Base-by-base conservation (phyloP, 2,113 vertebrate genomes). In the Podarcis muralis region DNA sequence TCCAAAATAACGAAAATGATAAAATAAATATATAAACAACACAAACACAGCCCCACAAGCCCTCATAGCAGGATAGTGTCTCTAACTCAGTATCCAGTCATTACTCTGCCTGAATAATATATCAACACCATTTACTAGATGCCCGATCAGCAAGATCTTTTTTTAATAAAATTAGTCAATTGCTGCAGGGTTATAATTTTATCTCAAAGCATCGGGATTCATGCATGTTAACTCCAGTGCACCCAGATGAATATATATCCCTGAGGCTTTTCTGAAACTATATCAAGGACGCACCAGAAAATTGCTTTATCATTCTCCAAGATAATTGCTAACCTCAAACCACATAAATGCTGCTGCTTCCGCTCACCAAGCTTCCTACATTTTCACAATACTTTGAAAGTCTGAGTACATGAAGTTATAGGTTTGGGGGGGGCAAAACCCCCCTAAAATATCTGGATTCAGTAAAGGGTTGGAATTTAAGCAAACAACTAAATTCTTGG, bases 221-320 rank as follows among this genome's bases (percentile, higher is more conserved):
- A 78, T 87, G 89, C 66, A 37, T 62, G 48, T 83, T 57, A 81
- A 20, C 48, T 87, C 16, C 27, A 87, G 72, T 65, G 78, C 32
- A 90, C 75, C 40, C 59, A 75, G 74, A 78, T 30, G 82, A 84
- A 48, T 59, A 40, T 69, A 79, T 79, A 69, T 69, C 57, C 76
- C 75, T 40, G n/a, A 71, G 48, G 75, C 35, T 65, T 79, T 90
- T 78, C 37, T 90, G 48, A 83, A 78, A 78, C 18, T 27, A 59
- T 77, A 87, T 59, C 43, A 66, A 82, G 74, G 32, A 75, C 65
- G 59, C 59, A 71, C 25, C 74, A 90, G 80, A 71, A 87, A 87
- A 72, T 82, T 89, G 69, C 78, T 83, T 80, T 87, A 83, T 76
- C 57, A 66, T 83, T 87, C 81, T 62, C 57, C 25, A 35, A 87